These are phyloP conservation scores for Nyctibius bracteatus DNA, from an alignment of 2,113 vertebrate species.

Conservation along the genomic window DNA sequence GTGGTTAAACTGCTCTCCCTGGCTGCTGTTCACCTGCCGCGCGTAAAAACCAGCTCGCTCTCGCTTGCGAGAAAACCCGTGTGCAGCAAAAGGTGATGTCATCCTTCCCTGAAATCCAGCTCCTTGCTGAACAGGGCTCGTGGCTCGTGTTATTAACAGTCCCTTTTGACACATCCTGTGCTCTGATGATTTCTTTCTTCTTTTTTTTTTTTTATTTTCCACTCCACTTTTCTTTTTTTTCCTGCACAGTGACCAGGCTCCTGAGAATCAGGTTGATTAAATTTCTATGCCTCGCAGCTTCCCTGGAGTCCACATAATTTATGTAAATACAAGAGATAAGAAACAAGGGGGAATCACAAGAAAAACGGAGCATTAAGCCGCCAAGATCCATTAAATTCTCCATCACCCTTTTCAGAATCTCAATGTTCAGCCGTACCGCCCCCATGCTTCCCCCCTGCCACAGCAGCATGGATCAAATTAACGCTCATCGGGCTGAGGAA, in stretches of 20 bases:
- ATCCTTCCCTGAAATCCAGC: conserved; percentile 25
- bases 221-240: not conserved
- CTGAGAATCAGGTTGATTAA: conserved; percentile 53
- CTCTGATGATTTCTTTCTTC: not conserved
- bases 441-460: not conserved
- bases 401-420: conserved; percentile 44
- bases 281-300: conserved; percentile 38
- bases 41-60: not conserved
- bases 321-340: conserved; percentile 61
- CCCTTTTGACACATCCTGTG: not conserved
- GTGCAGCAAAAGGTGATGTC: conserved; percentile 57
- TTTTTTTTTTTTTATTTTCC: not conserved
- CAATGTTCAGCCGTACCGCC: not conserved
- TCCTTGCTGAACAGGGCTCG: not conserved
- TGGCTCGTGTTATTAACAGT: not conserved
- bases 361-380: conserved; percentile 60
- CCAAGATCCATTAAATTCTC: conserved; percentile 62
- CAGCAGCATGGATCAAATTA: conserved; percentile 25
- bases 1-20: not conserved
- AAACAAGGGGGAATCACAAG: conserved; percentile 44
- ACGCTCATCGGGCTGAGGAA: not conserved
- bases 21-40: not conserved
- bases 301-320: conserved; percentile 59
- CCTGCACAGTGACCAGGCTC: conserved; percentile 9
- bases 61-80: not conserved